Percentiles rank a stretch among this genome's conserved stretches.
These are phyloP conservation scores for Dicyrtomina minuta DNA, from an alignment of 2,888 invertebrate species.

Conservation along the genomic window DNA sequence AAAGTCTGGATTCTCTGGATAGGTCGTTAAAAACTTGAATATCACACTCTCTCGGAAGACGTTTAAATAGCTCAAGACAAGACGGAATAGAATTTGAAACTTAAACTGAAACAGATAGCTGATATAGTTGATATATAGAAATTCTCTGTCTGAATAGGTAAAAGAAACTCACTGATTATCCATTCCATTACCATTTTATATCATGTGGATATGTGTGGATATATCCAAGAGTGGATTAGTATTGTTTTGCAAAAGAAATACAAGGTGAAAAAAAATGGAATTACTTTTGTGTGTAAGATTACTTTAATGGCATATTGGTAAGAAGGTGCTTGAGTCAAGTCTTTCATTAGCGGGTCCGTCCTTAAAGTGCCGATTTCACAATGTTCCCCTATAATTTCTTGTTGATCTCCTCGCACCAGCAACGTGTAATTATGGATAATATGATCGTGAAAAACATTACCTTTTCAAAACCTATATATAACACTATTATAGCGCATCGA, in stretches of 20 bases:
- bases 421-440: slow-evolving; percentile 53
- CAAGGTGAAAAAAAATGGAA: no score
- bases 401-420: slow-evolving; percentile 51
- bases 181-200: no score
- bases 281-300: slow-evolving; percentile 39
- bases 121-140: no score
- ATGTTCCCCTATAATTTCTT: slow-evolving; percentile 51
- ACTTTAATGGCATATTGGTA: slow-evolving; percentile 42
- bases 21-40: no score
- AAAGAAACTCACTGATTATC: slow-evolving; percentile 31
- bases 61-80: no score
- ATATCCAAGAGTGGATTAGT: slow-evolving; percentile 36
- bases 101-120: no score
- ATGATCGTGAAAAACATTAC: slow-evolving; percentile 52
- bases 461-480: slow-evolving; percentile 27
- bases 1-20: no score
- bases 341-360: slow-evolving; percentile 53
- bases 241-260: slow-evolving; percentile 46
- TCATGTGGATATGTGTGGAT: no score
- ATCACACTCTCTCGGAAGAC: no score
- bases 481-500: not conserved
- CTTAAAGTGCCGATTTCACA: slow-evolving; percentile 52
- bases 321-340: slow-evolving; percentile 38
- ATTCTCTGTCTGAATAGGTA: not conserved
- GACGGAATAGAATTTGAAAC: no score